phyloP scores from a whole-genome alignment of 1,140 invertebrate genomes.

The Lucilia cuprina region DNA sequence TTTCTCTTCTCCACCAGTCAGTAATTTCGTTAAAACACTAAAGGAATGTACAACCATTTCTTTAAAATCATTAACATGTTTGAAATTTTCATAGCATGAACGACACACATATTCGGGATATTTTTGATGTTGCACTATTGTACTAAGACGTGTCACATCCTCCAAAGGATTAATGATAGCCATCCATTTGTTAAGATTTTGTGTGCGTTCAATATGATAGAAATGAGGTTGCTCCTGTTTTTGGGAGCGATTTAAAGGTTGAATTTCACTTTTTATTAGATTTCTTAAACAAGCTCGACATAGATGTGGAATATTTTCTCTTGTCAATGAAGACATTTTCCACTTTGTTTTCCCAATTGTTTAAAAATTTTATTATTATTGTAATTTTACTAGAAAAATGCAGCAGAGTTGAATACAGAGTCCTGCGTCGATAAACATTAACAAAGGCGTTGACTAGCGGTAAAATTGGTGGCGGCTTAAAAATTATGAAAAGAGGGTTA shows the following conservation, averaged over 20 bases:
- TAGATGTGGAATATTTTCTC: not conserved
- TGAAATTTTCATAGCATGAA: constrained; percentile 1
- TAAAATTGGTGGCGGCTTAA: no score
- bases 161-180: not conserved
- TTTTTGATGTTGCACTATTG: not conserved
- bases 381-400: no score
- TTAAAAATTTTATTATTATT: no score
- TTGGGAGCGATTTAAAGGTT: not conserved
- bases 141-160: not conserved
- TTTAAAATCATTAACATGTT: not conserved
- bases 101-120: constrained; percentile 15
- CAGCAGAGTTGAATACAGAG: no score
- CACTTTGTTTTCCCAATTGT: no score
- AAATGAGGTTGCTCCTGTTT: not conserved
- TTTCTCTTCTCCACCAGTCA: not conserved
- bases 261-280: not conserved
- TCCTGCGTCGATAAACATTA: no score
- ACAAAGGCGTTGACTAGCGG: no score
- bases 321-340: not conserved
- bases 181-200: not conserved
- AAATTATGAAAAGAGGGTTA: no score
- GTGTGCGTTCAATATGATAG: not conserved
- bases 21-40: not conserved
- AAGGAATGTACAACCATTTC: not conserved
- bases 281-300: not conserved